Base-by-base conservation (phyloP, 2,797 vertebrate species). In the Cirrhinus molitorella region DNA sequence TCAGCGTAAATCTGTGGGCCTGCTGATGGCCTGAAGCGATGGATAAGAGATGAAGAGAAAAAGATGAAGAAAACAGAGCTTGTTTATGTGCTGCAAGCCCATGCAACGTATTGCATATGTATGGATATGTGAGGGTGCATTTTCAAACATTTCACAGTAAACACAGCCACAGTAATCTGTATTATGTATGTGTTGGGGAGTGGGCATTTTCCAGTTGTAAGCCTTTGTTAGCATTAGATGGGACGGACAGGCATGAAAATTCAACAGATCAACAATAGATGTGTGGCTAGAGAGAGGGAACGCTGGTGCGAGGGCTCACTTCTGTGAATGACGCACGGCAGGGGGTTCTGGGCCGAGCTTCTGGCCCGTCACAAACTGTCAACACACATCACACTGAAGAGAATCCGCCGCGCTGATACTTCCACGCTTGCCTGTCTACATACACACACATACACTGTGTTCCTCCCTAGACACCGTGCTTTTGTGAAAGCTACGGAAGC, bases 231-330 rank as follows among this genome's bases (percentile, higher is more conserved):
- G 71, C 61, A 45, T 75, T 76, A 66, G 37, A 65, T 31, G 12
- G 63, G 63, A 68, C 34, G 49, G 81, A 83, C 72, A 76, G 81
- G 61, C 72, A 76, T 83, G 72, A 45, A 23, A 57, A 83, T 76
- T 83, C 37, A 59, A 66, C 49, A 21, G 81, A 83, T 76, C 37
- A 55, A 83, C 72, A 83, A 83, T 47, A 83, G 72, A 83, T 57
- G 61, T 83, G 65, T 23, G 63, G 49, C 47, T 16, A 76, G 47
- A n/a, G 45, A 55, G 59, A 55, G 43, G 45, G 31, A 65, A 55
- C 3, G 47, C 23, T 66, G 71, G 45, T 43, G 47, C 8, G 23
- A 66, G 61, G 19, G 71, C 34, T 75, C 71, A 75, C 47, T 67
- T 67, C 47, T 75, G 59, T 83, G 47, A 83, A 83, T 66, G 49